Conservation (phyloP, 2,888 invertebrate species). For the Drosophila planitibia region DNA sequence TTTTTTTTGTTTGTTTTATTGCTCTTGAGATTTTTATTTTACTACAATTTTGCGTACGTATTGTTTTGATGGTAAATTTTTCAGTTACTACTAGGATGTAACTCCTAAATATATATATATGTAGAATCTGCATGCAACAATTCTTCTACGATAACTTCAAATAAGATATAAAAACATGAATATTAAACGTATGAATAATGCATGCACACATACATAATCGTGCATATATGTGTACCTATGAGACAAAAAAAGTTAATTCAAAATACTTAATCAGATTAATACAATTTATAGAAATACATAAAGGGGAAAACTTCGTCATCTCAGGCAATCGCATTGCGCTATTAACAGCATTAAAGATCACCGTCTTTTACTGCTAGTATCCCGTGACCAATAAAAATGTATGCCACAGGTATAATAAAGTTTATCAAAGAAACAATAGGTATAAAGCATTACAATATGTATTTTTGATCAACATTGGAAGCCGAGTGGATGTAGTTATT, state of each 20-base stretch:
- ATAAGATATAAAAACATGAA: neutral
- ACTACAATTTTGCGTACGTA: slow-evolving; percentile 3
- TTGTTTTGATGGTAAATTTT: neutral
- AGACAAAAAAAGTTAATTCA: neutral
- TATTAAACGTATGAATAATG: slow-evolving; percentile 4
- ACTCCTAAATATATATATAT: neutral
- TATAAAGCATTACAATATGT: neutral
- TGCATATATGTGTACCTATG: neutral
- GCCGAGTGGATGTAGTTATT: neutral
- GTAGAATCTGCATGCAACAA: neutral
- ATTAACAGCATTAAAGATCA: neutral
- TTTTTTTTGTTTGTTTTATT: slow-evolving; percentile 12
- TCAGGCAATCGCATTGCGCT: neutral
- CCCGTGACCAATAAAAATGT: neutral
- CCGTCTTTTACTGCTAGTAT: neutral
- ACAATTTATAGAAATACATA: neutral
- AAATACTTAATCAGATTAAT: neutral
- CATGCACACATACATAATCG: slow-evolving; percentile 7
- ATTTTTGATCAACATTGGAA: neutral
- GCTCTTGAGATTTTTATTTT: slow-evolving; percentile 1
- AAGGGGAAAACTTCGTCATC: neutral
- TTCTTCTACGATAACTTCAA: neutral
- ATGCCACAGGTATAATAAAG: slow-evolving; percentile 1
- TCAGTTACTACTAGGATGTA: neutral
- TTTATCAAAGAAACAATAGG: neutral